These are phyloP conservation scores for Athalia circularis DNA, from an alignment of 2,888 invertebrate species.

Conservation along the genomic window DNA sequence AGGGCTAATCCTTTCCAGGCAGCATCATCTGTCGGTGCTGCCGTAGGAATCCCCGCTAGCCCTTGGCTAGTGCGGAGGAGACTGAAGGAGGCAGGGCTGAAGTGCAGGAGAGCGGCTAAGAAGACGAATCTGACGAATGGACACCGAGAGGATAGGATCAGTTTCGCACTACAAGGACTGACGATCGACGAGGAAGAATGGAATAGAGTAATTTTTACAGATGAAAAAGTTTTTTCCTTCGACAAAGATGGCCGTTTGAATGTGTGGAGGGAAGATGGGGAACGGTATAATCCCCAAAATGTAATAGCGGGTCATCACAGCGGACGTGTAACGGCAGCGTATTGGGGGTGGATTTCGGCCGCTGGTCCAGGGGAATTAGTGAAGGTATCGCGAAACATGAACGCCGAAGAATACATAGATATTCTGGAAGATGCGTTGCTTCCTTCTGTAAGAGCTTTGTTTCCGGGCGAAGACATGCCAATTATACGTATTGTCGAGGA, in stretches of 20 bases:
- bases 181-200: slow-evolving; percentile 33
- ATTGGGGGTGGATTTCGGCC: slow-evolving; percentile 51
- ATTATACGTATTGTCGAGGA: slow-evolving; percentile 50
- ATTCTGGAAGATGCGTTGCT: slow-evolving; percentile 43
- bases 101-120: slow-evolving; percentile 34
- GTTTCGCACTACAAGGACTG: slow-evolving; percentile 11
- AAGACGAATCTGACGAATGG: slow-evolving; percentile 23
- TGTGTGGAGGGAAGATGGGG: slow-evolving; percentile 39
- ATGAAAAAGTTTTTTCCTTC: slow-evolving; percentile 47
- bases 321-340: slow-evolving; percentile 46
- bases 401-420: too few species aligned
- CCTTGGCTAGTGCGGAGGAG: not conserved
- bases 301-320: slow-evolving; percentile 38
- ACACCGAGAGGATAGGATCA: slow-evolving; percentile 13
- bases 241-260: not conserved
- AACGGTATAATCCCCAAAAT: slow-evolving; percentile 14
- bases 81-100: slow-evolving; percentile 38
- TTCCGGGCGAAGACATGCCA: slow-evolving; percentile 41
- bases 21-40: too few species aligned
- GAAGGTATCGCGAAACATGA: too few species aligned
- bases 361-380: not conserved
- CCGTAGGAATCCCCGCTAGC: too few species aligned
- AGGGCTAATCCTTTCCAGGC: too few species aligned
- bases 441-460: slow-evolving; percentile 45
- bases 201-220: slow-evolving; percentile 42